These are phyloP conservation scores for Limnephilus marmoratus DNA, from an alignment of 2,888 invertebrate genomes.

Conservation along the genomic window DNA sequence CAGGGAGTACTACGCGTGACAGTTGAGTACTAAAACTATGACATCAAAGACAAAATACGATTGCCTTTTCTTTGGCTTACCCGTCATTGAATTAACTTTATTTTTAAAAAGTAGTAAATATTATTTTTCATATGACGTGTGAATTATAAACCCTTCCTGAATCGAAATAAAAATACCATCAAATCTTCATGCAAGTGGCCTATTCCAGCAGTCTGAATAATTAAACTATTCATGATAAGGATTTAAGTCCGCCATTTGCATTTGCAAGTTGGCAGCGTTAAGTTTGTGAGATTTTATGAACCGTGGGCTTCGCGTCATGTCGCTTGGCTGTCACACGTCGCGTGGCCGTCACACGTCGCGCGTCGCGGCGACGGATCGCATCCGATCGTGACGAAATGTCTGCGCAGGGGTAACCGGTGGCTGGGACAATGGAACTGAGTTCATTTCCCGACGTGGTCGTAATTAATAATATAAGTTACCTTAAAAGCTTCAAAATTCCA, in stretches of 20 bases:
- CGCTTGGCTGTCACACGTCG: neutral
- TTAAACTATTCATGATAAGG: constrained; percentile 25
- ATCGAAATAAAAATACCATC: neutral
- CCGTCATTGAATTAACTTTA: no score
- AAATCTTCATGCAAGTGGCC: neutral
- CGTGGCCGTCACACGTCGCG: neutral
- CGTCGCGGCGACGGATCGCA: neutral
- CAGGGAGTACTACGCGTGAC: no score
- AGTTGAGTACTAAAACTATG: no score
- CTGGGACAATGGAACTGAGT: neutral
- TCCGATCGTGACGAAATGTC: neutral
- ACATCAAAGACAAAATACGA: no score
- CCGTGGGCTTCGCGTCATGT: neutral
- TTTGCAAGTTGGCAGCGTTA: constrained; percentile 1
- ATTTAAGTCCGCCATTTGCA: neutral
- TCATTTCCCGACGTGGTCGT: no score
- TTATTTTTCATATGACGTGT: no score
- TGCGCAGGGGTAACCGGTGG: neutral
- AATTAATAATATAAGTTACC: no score
- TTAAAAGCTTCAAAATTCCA: no score
- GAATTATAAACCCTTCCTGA: neutral
- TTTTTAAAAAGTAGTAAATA: no score
- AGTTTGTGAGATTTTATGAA: constrained; percentile 10
- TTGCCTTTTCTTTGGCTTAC: no score
- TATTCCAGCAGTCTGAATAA: neutral